Percentiles rank a stretch among this genome's conserved stretches.
These are phyloP conservation scores for Grallaria varia DNA, from an alignment of 2,113 vertebrate genomes.

Conservation along the genomic window DNA sequence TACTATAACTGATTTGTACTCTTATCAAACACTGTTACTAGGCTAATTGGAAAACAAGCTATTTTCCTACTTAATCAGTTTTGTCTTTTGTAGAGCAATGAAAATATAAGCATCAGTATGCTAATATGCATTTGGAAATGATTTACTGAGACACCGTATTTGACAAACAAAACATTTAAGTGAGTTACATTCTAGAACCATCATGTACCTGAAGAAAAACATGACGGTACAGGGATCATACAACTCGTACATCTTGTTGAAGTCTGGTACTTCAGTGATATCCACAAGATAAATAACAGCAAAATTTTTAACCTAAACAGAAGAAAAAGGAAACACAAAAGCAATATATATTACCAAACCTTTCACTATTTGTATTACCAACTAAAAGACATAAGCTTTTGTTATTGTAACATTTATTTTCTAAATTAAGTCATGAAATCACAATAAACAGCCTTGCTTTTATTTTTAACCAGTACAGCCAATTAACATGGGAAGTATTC, in stretches of 20 bases:
- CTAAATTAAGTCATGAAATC: neutral
- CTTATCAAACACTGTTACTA: neutral
- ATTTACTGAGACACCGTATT: neutral
- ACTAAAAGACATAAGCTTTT: neutral
- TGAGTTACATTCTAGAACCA: neutral
- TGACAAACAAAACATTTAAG: neutral
- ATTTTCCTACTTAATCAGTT: neutral
- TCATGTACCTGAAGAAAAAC: conserved; percentile 95
- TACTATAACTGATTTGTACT: neutral
- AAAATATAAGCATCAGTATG: neutral
- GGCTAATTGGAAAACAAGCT: neutral
- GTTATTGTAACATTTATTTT: neutral
- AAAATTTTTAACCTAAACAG: conserved; percentile 94
- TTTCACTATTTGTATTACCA: neutral
- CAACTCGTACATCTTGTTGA: conserved; percentile 99
- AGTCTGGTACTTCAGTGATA: conserved; percentile 98
- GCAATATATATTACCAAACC: neutral
- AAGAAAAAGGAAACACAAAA: conserved; percentile 2
- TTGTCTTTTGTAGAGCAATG: neutral
- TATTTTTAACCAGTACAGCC: neutral
- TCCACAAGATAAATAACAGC: conserved; percentile 98
- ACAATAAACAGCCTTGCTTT: neutral
- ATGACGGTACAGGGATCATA: conserved; percentile 98
- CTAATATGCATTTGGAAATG: neutral
- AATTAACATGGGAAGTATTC: neutral